A percentile compares a stretch with the other conserved stretches of the same genome.
phyloP scores from a whole-genome alignment of 1,140 invertebrate species.

The Pogonus chalceus region DNA sequence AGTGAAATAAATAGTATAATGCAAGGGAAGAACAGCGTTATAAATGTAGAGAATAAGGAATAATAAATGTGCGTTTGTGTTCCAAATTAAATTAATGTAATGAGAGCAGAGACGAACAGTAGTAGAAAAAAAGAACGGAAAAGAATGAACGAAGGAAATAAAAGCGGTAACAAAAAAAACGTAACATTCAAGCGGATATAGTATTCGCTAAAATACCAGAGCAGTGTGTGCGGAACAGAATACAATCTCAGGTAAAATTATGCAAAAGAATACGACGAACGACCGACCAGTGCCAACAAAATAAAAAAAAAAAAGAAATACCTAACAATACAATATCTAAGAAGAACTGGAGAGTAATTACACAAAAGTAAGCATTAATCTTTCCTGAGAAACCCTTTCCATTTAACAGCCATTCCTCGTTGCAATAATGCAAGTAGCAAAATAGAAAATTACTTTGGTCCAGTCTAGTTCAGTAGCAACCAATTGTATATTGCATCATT shows the following conservation, averaged over 20 bases:
- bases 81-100: conserved; percentile 7
- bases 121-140: conserved; percentile 5
- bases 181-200: conserved; percentile 1
- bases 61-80: conserved; percentile 6
- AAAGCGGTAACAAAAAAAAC: neutral
- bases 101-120: neutral
- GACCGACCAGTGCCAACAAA: no score
- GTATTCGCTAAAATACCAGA: neutral
- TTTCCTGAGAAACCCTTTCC: neutral
- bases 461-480: no score
- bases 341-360: conserved; percentile 1
- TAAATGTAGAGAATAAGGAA: conserved; percentile 4
- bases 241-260: conserved; percentile 1
- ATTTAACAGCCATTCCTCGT: no score
- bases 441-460: no score
- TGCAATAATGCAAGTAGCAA: no score
- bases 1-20: conserved; percentile 5
- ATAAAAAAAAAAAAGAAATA: no score
- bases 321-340: neutral
- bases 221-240: neutral
- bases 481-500: no score
- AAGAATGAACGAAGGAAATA: neutral
- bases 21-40: conserved; percentile 3
- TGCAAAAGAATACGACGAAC: neutral
- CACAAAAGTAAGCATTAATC: neutral